Evolutionary conservation across 2,888 invertebrate genomes (phyloP).

Genomic region (Homarus gammarus): DNA sequence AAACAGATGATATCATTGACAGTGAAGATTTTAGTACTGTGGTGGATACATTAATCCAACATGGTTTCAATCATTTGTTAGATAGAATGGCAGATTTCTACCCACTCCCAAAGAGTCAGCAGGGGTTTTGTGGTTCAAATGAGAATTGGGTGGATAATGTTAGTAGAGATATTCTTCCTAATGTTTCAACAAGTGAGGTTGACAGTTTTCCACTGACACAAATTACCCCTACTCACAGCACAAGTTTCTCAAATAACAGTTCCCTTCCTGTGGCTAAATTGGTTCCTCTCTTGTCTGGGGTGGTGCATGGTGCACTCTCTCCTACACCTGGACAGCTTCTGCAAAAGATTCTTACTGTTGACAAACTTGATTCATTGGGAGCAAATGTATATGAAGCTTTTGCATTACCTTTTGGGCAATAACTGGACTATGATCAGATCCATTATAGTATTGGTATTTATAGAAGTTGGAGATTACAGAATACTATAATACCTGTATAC

Average conservation of each 20-base stretch:
- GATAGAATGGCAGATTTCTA: slow-evolving; percentile 74
- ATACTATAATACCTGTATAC: no score
- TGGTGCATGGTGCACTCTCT: slow-evolving; percentile 65
- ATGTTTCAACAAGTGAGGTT: not conserved
- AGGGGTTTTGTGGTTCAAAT: not conserved
- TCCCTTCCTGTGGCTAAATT: slow-evolving; percentile 70
- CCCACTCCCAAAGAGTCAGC: slow-evolving; percentile 37
- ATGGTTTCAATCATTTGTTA: slow-evolving; percentile 65
- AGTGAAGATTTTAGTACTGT: slow-evolving; percentile 70
- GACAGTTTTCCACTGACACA: not conserved
- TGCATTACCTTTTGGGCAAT: slow-evolving; percentile 46
- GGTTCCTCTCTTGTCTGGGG: slow-evolving; percentile 68
- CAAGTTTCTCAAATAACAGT: slow-evolving; percentile 16
- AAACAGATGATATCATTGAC: slow-evolving; percentile 67
- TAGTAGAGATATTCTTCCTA: slow-evolving; percentile 32
- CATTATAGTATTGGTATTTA: not conserved
- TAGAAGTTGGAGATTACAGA: no score
- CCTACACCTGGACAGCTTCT: slow-evolving; percentile 66
- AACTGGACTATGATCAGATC: not conserved
- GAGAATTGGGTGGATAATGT: slow-evolving; percentile 62
- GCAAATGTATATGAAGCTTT: slow-evolving; percentile 73
- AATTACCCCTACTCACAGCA: slow-evolving; percentile 10
- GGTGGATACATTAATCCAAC: slow-evolving; percentile 66
- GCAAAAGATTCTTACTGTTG: slow-evolving; percentile 62
- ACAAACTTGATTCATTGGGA: slow-evolving; percentile 63